A percentile compares a stretch with the other conserved stretches of the same genome.
phyloP scores from a whole-genome alignment of 2,113 vertebrate species.

The Columba livia region DNA sequence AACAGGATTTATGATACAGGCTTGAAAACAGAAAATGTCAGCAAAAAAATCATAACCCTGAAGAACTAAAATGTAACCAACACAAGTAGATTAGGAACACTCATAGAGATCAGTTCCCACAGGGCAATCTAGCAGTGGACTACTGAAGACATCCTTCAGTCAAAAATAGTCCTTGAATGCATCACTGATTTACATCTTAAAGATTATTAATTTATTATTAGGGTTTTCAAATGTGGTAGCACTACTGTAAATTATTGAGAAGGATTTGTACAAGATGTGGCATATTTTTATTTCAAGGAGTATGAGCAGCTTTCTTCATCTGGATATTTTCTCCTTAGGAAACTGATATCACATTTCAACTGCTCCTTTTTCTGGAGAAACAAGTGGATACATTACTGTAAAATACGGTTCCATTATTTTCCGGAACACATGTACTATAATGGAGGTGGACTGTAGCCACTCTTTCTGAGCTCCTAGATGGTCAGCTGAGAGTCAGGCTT shows the following conservation, averaged over 20 bases:
- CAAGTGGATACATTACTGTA: background rate
- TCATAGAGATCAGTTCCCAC: background rate
- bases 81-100: background rate
- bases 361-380: background rate
- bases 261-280: background rate
- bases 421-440: background rate
- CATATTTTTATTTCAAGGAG: background rate
- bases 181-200: background rate
- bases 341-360: background rate
- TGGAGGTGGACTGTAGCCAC: accelerated
- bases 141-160: background rate
- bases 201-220: constrained; percentile 16
- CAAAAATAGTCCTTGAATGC: background rate
- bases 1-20: background rate
- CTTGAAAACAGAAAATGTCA: background rate
- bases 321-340: background rate
- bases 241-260: constrained; percentile 1
- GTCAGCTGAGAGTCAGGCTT: background rate
- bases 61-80: background rate
- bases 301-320: background rate
- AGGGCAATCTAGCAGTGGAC: background rate
- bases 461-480: background rate
- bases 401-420: background rate
- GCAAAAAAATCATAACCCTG: accelerated
- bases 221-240: background rate